A percentile compares a stretch with the other conserved stretches of the same genome.
These are phyloP conservation scores for Eupeodes luniger DNA, from an alignment of 2,888 invertebrate genomes.

Conservation along the genomic window DNA sequence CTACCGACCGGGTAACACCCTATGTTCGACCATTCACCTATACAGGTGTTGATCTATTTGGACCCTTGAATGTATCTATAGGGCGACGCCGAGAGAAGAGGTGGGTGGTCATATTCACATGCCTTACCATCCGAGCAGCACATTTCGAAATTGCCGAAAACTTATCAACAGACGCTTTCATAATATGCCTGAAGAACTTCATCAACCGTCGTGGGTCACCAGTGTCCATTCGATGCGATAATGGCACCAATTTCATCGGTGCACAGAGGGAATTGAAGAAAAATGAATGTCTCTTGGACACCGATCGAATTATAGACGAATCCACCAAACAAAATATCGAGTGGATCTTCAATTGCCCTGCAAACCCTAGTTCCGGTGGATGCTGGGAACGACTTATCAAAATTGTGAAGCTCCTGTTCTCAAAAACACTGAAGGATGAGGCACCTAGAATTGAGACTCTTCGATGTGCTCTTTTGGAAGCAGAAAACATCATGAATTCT, in stretches of 20 bases:
- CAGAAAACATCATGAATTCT: conserved; percentile 65
- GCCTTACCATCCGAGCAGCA: conserved; percentile 46
- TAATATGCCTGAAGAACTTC: conserved; percentile 58
- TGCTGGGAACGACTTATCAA: conserved; percentile 73
- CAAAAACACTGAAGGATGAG: conserved; percentile 43
- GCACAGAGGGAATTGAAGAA: conserved; percentile 49
- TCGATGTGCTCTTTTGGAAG: conserved; percentile 62
- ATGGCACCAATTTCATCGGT: conserved; percentile 68
- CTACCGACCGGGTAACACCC: not conserved
- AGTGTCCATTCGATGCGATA: conserved; percentile 60
- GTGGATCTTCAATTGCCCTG: conserved; percentile 30
- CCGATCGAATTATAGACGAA: conserved; percentile 1
- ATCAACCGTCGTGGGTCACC: conserved; percentile 56
- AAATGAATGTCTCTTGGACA: not conserved
- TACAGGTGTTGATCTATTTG: not conserved
- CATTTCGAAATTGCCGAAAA: conserved; percentile 67
- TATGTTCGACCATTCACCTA: not conserved
- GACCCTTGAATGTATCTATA: not conserved
- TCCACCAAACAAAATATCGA: conserved; percentile 32
- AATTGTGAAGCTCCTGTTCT: conserved; percentile 46
- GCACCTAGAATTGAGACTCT: conserved; percentile 65
- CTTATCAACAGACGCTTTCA: conserved; percentile 43
- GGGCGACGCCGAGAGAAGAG: not conserved
- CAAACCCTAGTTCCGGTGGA: conserved; percentile 74
- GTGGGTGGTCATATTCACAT: not conserved